A percentile compares a stretch with the other conserved stretches of the same genome.
phyloP scores from a whole-genome alignment of 92 coral and sea anemone species.

The Desmophyllum pertusum region DNA sequence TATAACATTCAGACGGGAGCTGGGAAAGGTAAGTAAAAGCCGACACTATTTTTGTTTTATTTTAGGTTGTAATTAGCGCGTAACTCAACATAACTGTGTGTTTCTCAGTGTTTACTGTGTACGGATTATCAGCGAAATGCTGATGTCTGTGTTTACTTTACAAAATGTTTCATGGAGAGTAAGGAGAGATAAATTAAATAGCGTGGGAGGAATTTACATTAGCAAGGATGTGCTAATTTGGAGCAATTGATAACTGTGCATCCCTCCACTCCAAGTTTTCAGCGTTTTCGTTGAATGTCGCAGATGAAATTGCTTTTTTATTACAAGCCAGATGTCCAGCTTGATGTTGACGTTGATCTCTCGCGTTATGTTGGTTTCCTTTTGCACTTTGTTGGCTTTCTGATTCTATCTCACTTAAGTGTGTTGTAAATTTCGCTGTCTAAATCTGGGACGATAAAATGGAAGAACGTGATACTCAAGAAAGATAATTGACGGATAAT shows the following conservation, averaged over 20 bases:
- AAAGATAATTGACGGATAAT: slow-evolving; percentile 3
- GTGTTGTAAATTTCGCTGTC: not conserved
- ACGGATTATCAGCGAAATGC: slow-evolving; percentile 31
- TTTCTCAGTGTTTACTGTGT: slow-evolving; percentile 12
- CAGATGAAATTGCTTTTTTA: not conserved
- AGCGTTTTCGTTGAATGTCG: not conserved
- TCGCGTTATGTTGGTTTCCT: not conserved
- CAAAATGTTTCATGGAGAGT: slow-evolving; percentile 13
- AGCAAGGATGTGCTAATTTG: slow-evolving; percentile 44
- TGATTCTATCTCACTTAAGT: not conserved
- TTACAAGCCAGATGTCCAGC: not conserved
- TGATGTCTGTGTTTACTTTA: slow-evolving; percentile 40
- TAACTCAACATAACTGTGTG: not conserved
- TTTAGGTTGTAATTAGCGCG: not conserved
- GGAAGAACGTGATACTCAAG: not conserved
- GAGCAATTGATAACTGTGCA: slow-evolving; percentile 25
- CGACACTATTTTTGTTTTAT: slow-evolving; percentile 2
- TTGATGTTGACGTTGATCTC: not conserved
- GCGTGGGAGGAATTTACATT: slow-evolving; percentile 32
- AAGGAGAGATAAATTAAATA: slow-evolving; percentile 11
- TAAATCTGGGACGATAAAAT: not conserved
- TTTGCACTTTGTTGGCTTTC: slow-evolving; percentile 8
- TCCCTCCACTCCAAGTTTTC: slow-evolving; percentile 32
- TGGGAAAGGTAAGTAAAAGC: slow-evolving; percentile 46
- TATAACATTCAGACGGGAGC: slow-evolving; percentile 68